Percentiles rank a stretch among this genome's conserved stretches.
phyloP scores from a whole-genome alignment of 2,113 vertebrate genomes.

The Taxidea taxus region DNA sequence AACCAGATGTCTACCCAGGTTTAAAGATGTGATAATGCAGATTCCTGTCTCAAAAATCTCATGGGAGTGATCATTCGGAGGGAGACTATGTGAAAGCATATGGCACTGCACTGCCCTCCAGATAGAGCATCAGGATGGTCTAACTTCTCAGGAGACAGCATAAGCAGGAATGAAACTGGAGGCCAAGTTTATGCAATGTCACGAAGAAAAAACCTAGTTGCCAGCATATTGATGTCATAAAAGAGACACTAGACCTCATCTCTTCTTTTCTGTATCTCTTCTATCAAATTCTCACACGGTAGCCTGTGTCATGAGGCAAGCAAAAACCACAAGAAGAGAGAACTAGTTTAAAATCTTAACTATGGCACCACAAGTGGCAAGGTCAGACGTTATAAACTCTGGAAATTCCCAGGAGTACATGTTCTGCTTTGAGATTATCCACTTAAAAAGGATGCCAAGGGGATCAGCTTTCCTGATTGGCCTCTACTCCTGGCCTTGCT shows the following conservation, averaged over 20 bases:
- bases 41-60: background rate
- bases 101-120: rapidly evolving
- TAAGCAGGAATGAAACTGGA: background rate
- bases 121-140: background rate
- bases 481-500: background rate
- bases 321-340: background rate
- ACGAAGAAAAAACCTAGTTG: background rate
- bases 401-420: background rate
- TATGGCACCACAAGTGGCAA: background rate
- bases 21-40: background rate
- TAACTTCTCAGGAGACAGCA: background rate
- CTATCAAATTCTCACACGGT: background rate
- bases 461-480: background rate
- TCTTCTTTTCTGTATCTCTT: background rate
- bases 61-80: too few relatives aligned
- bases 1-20: background rate
- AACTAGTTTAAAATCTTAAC: background rate
- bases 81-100: background rate
- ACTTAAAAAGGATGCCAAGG: background rate
- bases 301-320: background rate
- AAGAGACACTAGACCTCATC: background rate
- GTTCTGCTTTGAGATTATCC: background rate
- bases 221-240: background rate
- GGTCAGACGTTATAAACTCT: background rate
- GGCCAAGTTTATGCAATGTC: background rate